phyloP scores from a whole-genome alignment of 2,888 invertebrate species.

The Sphinx pinastri region DNA sequence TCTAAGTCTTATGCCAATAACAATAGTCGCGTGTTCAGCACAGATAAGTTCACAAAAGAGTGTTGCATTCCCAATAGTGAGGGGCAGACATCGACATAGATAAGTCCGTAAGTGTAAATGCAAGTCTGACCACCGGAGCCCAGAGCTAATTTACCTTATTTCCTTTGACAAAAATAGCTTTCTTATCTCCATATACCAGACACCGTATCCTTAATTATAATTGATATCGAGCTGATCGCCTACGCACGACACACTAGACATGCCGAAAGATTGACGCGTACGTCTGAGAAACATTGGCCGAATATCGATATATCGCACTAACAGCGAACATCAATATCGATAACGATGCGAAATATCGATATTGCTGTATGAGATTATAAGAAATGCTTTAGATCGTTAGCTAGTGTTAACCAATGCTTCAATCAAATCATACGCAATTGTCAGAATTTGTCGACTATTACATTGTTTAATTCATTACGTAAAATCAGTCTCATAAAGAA shows the following conservation, averaged over 20 bases:
- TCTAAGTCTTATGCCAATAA: slow-evolving; percentile 29
- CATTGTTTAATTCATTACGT: slow-evolving; percentile 64
- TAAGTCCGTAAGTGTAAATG: slow-evolving; percentile 13
- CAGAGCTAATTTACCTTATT: slow-evolving; percentile 70
- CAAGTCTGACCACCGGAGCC: slow-evolving; percentile 73
- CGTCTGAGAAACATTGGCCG: slow-evolving; percentile 18
- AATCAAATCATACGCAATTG: not conserved
- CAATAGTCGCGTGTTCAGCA: not conserved
- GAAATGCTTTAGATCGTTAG: not conserved
- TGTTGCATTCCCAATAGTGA: not conserved
- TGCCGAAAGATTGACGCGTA: slow-evolving; percentile 34
- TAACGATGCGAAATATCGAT: not conserved
- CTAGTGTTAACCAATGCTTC: not conserved
- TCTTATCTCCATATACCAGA: slow-evolving; percentile 64
- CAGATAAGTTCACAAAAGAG: not conserved
- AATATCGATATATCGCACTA: not conserved
- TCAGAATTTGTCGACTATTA: slow-evolving; percentile 9
- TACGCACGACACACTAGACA: slow-evolving; percentile 49
- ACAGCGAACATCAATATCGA: not conserved
- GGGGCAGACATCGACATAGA: not conserved
- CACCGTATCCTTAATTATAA: slow-evolving; percentile 69
- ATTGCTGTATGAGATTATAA: not conserved
- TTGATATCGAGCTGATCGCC: slow-evolving; percentile 72
- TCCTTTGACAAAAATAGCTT: slow-evolving; percentile 81
- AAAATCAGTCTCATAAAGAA: slow-evolving; percentile 82